A percentile compares a stretch with the other conserved stretches of the same genome.
phyloP scores from a whole-genome alignment of 2,888 invertebrate species.

The Nomada ruficornis region DNA sequence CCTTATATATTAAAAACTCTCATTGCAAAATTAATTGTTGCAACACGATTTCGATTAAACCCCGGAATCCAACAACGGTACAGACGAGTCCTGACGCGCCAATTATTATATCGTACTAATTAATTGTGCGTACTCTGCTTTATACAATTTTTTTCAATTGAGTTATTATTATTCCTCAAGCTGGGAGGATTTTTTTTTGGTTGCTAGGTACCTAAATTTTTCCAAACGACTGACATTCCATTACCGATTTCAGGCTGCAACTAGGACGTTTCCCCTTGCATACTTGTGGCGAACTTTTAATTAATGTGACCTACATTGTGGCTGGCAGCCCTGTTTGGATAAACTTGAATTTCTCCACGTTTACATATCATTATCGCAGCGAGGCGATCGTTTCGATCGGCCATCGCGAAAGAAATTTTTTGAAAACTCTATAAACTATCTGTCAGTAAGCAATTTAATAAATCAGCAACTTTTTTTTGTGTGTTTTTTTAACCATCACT shows the following conservation, averaged over 20 bases:
- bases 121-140: conserved; percentile 4
- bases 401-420: neutral
- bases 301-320: conserved; percentile 40
- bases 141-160: neutral
- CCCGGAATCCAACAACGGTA: too few species aligned
- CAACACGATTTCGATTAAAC: too few species aligned
- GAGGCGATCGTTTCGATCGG: conserved; percentile 18
- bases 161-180: neutral
- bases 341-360: neutral
- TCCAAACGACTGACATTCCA: neutral
- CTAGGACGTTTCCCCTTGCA: conserved; percentile 36
- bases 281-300: conserved; percentile 62
- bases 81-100: neutral
- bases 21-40: too few species aligned
- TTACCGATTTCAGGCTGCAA: conserved; percentile 34
- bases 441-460: too few species aligned
- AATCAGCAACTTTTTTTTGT: too few species aligned
- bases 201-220: too few species aligned
- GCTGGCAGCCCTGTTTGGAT: neutral
- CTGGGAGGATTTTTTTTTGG: conserved; percentile 25
- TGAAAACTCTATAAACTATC: too few species aligned
- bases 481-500: too few species aligned
- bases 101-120: conserved; percentile 19
- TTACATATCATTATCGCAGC: neutral
- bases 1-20: too few species aligned